Conservation (phyloP, 2,113 vertebrate species). For the Brachypodius melanocephalos region DNA sequence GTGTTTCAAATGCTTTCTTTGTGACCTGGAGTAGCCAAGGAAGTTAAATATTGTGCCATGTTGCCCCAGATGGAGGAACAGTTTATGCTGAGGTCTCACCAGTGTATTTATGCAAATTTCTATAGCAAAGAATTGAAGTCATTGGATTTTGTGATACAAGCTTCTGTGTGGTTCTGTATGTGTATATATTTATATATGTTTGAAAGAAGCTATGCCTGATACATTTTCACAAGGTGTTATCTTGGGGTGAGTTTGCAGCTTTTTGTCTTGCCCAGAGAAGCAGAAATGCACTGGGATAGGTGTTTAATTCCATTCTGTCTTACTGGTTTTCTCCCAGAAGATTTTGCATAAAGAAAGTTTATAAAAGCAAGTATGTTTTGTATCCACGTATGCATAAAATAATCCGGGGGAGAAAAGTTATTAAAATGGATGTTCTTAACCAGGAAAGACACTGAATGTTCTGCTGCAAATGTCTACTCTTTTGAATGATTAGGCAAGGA, state of each 20-base stretch:
- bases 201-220: neutral
- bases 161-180: accelerated
- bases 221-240: neutral
- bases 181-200: accelerated
- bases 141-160: neutral
- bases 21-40: neutral
- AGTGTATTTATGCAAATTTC: neutral
- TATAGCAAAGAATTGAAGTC: neutral
- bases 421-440: neutral
- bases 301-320: neutral
- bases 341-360: neutral
- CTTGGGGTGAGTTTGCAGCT: neutral
- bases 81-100: neutral
- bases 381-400: neutral
- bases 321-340: neutral
- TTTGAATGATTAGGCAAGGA: neutral
- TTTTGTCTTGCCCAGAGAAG: neutral
- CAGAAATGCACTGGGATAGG: neutral
- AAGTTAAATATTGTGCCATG: neutral
- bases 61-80: neutral
- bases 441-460: neutral
- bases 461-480: neutral
- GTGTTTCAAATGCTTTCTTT: neutral
- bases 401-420: neutral
- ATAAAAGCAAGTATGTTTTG: neutral